Conservation (phyloP, 2,888 invertebrate species). For the Lamellibrachia satsuma region DNA sequence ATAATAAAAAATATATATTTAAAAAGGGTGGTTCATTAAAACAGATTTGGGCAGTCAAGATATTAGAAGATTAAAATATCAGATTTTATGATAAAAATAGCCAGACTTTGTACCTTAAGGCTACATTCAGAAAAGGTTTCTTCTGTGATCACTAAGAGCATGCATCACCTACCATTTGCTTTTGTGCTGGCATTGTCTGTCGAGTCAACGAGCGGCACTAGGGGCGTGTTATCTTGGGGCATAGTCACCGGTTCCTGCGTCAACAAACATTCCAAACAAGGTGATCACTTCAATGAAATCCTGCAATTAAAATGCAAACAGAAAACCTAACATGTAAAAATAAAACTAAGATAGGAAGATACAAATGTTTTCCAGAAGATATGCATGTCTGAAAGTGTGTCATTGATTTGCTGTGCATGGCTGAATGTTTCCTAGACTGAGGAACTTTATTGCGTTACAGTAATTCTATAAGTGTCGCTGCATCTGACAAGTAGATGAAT, state of each 20-base stretch:
- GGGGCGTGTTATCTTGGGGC: background rate
- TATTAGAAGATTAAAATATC: too few relatives aligned
- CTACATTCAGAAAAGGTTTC: background rate
- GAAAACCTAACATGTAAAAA: background rate
- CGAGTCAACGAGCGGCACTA: background rate
- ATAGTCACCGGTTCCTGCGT: background rate
- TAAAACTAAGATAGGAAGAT: too few relatives aligned
- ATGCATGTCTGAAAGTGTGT: background rate
- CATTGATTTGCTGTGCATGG: background rate
- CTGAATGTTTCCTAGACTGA: background rate
- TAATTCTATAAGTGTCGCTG: background rate
- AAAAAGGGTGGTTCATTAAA: too few relatives aligned
- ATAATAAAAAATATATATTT: too few relatives aligned
- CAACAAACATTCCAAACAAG: background rate
- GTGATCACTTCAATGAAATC: background rate
- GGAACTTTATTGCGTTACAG: background rate
- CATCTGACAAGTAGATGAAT: background rate
- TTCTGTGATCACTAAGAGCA: background rate
- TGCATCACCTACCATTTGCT: background rate
- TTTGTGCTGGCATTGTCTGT: background rate
- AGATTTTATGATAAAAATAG: too few relatives aligned
- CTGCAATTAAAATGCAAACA: background rate
- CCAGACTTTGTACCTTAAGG: too few relatives aligned
- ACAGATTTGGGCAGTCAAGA: too few relatives aligned
- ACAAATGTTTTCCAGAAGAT: background rate